Conservation (phyloP, 1,140 invertebrate species). For the Diorhabda elongata region DNA sequence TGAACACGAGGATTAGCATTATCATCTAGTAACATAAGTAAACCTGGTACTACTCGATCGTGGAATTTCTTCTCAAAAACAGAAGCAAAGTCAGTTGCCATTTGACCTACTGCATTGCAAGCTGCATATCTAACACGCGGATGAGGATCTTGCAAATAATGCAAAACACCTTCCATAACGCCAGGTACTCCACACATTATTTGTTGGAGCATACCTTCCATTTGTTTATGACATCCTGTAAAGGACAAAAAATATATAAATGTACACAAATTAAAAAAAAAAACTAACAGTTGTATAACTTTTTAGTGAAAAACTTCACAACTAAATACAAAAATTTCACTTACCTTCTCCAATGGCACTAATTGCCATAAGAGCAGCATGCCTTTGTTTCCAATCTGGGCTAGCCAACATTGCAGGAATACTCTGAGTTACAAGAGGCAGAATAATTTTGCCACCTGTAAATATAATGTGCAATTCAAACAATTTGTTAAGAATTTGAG, state of each 20-base stretch:
- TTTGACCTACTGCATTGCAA: slow-evolving; percentile 98
- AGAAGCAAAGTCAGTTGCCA: slow-evolving; percentile 98
- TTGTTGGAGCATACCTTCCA: slow-evolving; percentile 88
- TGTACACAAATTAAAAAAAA: not conserved
- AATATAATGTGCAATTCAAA: not conserved
- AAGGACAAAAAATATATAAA: not conserved
- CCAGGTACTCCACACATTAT: slow-evolving; percentile 87
- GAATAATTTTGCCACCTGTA: slow-evolving; percentile 79
- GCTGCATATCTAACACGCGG: slow-evolving; percentile 92
- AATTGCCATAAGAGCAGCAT: slow-evolving; percentile 97
- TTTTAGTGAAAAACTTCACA: too few species aligned
- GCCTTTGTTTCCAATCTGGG: slow-evolving; percentile 78
- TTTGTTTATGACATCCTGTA: slow-evolving; percentile 86
- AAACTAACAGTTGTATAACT: too few species aligned
- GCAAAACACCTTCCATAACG: slow-evolving; percentile 61
- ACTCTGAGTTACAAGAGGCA: slow-evolving; percentile 82
- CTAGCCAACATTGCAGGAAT: slow-evolving; percentile 85
- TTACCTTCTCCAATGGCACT: slow-evolving; percentile 91
- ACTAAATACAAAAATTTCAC: not conserved
- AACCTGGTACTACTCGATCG: slow-evolving; percentile 84
- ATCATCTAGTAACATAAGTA: slow-evolving; percentile 89
- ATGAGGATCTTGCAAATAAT: slow-evolving; percentile 57
- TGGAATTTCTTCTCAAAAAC: slow-evolving; percentile 98
- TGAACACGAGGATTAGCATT: slow-evolving; percentile 90
- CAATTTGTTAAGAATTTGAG: too few species aligned